Evolutionary conservation across 2,888 invertebrate genomes (phyloP).

Genomic region (Axea sp.): DNA sequence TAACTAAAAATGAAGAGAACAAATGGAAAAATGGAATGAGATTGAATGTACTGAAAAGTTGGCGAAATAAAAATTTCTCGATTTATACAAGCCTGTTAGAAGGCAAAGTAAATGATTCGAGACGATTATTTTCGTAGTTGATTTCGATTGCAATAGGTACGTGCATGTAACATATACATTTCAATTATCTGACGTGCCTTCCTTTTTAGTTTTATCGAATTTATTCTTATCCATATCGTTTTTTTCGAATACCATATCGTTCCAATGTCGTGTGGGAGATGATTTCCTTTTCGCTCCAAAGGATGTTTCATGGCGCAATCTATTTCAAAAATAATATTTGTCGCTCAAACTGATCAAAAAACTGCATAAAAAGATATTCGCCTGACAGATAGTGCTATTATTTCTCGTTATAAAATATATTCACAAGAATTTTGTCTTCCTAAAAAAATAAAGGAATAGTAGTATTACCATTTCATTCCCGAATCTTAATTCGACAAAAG

Average conservation of each 20-base stretch:
- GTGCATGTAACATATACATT: slow-evolving; percentile 11
- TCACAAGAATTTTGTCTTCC: slow-evolving; percentile 10
- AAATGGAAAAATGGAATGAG: background rate
- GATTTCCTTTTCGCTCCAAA: slow-evolving; percentile 49
- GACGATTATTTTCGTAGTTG: slow-evolving; percentile 36
- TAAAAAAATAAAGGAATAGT: no score
- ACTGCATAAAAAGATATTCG: slow-evolving; percentile 46
- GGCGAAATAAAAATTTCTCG: slow-evolving; percentile 3
- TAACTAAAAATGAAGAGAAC: background rate
- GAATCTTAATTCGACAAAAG: no score
- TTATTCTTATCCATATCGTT: slow-evolving; percentile 45
- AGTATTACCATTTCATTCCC: no score
- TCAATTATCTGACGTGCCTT: slow-evolving; percentile 31
- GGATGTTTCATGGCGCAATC: slow-evolving; percentile 43
- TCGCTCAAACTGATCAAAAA: slow-evolving; percentile 56
- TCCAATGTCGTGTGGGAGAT: slow-evolving; percentile 44
- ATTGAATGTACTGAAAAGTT: background rate
- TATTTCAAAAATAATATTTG: slow-evolving; percentile 58
- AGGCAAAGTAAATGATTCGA: slow-evolving; percentile 24
- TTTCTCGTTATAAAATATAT: slow-evolving; percentile 39
- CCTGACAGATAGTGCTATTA: slow-evolving; percentile 44
- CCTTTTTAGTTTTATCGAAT: slow-evolving; percentile 39
- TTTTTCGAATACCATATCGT: slow-evolving; percentile 43
- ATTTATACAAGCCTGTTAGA: slow-evolving; percentile 4
- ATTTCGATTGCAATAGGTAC: slow-evolving; percentile 25